Evolutionary conservation across 2,888 invertebrate genomes (phyloP), one percentile per base, ranked within the genome.

Genomic region (Brachylomia viminalis): DNA sequence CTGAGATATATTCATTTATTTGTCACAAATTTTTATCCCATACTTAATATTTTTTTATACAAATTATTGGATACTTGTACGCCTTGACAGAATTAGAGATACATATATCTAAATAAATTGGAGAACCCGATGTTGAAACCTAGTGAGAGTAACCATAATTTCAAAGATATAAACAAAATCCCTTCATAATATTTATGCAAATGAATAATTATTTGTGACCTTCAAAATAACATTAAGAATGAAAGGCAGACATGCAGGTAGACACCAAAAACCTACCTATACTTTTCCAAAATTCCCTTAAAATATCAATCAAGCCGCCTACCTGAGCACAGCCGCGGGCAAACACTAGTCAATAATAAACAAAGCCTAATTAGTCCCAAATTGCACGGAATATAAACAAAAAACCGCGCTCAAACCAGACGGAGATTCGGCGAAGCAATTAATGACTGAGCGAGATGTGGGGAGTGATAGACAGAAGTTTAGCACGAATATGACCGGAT

Each of bases 311-410:
- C 38, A 73, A 75, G 47, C 59, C n/a, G 33, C 1, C 58, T 77
- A 58, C 67, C 42, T 65, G 62, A 33, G 61, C 47, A 23, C 7
- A 66, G 33, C 70, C 68, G 72, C 74, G 62, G 64, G 77, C 70
- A 8, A 58, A 61, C 54, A 54, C 72, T 75, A 80, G 73, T 72
- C 58, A 65, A 58, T 49, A 47, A 71, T 71, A 84, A 86, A 82
- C 80, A 80, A 81, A 78, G 72, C 47, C 61, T 83, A 82, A 87
- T 87, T 85, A 84, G 79, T 52, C 64, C 45, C 77, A 82, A 87
- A 87, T 86, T 83, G 79, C 75, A 75, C 73, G 70, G 64, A 84
- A 76, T 87, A 59, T 75, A 62, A 20, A 84, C 84, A 87, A 88
- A 88, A 56, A 86, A 83, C 77, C 38, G 58, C 38, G 64, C n/a